Base-by-base conservation (phyloP, 2,888 invertebrate genomes). In the Drosophila ezoana region DNA sequence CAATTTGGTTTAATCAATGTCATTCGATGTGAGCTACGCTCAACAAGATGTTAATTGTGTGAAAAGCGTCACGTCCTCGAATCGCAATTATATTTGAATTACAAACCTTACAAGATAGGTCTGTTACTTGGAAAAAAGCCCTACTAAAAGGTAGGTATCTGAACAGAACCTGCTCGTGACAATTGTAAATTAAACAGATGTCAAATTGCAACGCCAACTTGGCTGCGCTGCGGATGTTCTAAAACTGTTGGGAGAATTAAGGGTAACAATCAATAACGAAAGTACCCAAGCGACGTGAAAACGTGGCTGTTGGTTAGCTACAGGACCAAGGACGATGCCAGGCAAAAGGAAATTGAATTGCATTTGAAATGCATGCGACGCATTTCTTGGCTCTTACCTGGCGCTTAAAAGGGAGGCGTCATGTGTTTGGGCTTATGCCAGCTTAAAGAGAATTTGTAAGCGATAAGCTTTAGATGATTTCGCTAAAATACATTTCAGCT, bases 281-380 rank as follows among this genome's bases (percentile, higher is more conserved):
- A 52, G 57, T 44, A 76, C 9, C 54, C 48, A 59, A 43, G 69
- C 48, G 47, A 47, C 23, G 35, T 49, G 47, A 37, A 61, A 64
- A 38, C 56, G 44, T 33, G 44, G 48, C 58, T 47, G 41, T 20
- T 45, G 44, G 20, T 41, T 38, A 13, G n/a, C 41, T 20, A 20
- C 37, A 37, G 59, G 28, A 60, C 54, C 66, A 60, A 71, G 70
- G 57, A 56, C 61, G 60, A 16, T 40, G 33, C n/a, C 40, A 61
- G 28, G 49, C 49, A 14, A 57, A 52, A 61, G 76, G 63, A 83
- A 85, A 83, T 87, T 72, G 74, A 76, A 87, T 79, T 85, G 88
- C 86, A 87, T 87, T 87, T 61, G 38, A 57, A 87, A 87, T 78
- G 73, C 81, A 81, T 68, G 76, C 73, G 69, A 67, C 62, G 58